Evolutionary conservation across 1,140 invertebrate genomes (phyloP).

Genomic region (Meteorus sp.): DNA sequence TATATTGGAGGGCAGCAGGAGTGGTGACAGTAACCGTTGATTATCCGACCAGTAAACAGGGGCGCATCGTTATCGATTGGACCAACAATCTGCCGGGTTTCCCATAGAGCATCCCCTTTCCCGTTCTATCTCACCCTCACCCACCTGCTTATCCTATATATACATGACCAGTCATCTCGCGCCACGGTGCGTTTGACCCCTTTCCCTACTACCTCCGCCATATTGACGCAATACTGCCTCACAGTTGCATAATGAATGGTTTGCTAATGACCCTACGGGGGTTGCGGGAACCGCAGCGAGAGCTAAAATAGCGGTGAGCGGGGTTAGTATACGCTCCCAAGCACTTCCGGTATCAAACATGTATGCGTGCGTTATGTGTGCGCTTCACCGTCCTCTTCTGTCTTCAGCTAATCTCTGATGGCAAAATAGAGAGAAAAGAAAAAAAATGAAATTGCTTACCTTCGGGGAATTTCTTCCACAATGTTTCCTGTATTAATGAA

Average conservation of each 20-base stretch:
- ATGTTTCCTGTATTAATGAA: too few species aligned
- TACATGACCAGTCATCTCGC: too few species aligned
- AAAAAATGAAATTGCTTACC: too few species aligned
- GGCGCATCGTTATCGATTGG: conserved; percentile 52
- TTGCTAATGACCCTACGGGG: conserved; percentile 54
- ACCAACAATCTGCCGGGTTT: conserved; percentile 44
- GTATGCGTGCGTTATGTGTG: conserved; percentile 26
- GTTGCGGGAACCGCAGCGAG: conserved; percentile 50
- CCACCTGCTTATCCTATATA: background rate
- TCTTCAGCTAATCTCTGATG: conserved; percentile 7
- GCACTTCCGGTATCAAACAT: conserved; percentile 53
- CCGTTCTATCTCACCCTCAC: background rate
- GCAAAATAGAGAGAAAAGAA: background rate
- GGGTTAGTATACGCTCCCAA: too few species aligned
- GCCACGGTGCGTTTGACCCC: too few species aligned
- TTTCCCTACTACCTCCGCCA: too few species aligned
- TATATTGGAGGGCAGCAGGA: background rate
- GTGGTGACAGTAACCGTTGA: conserved; percentile 45
- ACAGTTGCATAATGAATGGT: conserved; percentile 54
- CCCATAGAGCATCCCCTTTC: conserved; percentile 16
- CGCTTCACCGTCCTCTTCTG: conserved; percentile 19
- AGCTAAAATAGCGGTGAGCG: conserved; percentile 28
- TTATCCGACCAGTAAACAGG: conserved; percentile 48
- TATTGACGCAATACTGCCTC: conserved; percentile 53
- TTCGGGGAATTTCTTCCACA: too few species aligned